Conservation (phyloP, 2,888 invertebrate species). For the Caenorhabditis auriculariae region DNA sequence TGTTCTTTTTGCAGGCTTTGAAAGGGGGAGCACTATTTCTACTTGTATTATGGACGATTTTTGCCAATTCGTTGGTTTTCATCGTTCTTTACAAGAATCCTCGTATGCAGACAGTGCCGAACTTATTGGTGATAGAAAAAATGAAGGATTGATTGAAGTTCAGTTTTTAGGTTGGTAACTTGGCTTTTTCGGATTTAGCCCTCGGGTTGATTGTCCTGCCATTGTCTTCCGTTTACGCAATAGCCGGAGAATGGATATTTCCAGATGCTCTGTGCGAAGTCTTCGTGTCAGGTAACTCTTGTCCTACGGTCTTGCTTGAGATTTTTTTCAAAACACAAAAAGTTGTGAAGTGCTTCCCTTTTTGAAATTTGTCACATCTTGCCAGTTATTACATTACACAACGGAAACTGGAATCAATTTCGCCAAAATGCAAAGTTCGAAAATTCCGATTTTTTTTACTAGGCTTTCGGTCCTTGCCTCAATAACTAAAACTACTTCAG, state of each 20-base stretch:
- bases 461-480: too few relatives aligned
- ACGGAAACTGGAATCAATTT: too few relatives aligned
- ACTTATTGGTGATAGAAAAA: conserved; percentile 63
- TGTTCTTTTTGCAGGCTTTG: conserved; percentile 43
- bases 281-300: conserved; percentile 64
- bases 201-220: conserved; percentile 67
- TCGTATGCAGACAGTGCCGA: conserved; percentile 65
- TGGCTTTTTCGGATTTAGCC: conserved; percentile 67
- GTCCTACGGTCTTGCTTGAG: neutral
- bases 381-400: neutral
- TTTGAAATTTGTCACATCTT: neutral
- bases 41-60: conserved; percentile 61
- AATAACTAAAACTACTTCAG: conserved; percentile 33
- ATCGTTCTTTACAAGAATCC: conserved; percentile 63
- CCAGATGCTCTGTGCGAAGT: conserved; percentile 65
- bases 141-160: neutral
- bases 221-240: conserved; percentile 66
- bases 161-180: conserved; percentile 63
- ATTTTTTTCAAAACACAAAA: neutral
- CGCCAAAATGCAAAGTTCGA: too few relatives aligned
- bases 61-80: conserved; percentile 62
- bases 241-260: conserved; percentile 66
- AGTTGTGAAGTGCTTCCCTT: neutral
- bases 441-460: too few relatives aligned
- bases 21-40: conserved; percentile 59